Evolutionary conservation across 2,797 vertebrate genomes (phyloP).

Genomic region (Acanthurus lineatus): DNA sequence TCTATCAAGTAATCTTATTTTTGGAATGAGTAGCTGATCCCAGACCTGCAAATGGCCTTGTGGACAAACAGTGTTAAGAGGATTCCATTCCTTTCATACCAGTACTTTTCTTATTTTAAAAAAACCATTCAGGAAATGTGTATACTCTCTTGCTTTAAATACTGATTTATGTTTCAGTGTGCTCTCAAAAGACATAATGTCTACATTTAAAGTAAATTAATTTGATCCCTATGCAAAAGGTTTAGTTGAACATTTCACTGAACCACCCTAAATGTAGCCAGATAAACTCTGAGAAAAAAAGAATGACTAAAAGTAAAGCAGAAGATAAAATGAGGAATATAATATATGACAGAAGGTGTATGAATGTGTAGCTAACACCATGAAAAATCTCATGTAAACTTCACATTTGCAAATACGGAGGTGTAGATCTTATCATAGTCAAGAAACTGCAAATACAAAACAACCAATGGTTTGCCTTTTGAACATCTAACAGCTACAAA

Average conservation of each 20-base stretch:
- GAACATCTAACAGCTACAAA: no score
- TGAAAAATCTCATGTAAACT: background rate
- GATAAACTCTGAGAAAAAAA: background rate
- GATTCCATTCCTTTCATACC: slow-evolving; percentile 75
- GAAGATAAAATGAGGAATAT: background rate
- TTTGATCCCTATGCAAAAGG: background rate
- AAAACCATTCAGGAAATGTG: background rate
- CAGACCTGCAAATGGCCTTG: slow-evolving; percentile 33
- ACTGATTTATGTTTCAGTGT: background rate
- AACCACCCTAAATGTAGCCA: background rate
- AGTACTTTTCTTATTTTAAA: slow-evolving; percentile 5
- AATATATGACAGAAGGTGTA: background rate
- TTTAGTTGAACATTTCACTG: background rate
- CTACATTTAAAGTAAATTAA: background rate
- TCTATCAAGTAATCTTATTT: background rate
- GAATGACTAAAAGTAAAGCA: background rate
- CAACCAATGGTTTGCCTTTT: no score
- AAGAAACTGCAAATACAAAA: background rate
- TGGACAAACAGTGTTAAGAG: slow-evolving; percentile 28
- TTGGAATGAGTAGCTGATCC: slow-evolving; percentile 50
- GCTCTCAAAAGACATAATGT: background rate
- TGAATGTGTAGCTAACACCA: background rate
- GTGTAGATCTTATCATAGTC: background rate
- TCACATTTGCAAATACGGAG: background rate
- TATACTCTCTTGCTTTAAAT: background rate